Evolutionary conservation across 2,888 invertebrate genomes (phyloP), one percentile per base, ranked within the genome.

Genomic region (Drosophila birchii): DNA sequence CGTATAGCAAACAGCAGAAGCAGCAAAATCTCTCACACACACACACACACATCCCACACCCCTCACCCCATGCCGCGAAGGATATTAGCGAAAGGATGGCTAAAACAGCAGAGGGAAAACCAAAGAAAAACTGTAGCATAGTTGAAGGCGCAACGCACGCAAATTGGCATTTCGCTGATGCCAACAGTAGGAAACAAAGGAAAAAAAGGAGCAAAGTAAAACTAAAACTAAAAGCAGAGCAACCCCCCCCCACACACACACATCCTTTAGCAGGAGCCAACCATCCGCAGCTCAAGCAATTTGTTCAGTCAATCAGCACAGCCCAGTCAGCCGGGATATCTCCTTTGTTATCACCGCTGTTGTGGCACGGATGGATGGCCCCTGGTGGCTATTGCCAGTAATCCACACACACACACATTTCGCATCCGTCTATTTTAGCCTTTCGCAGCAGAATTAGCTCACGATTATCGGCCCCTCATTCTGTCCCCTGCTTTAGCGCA

Each of bases 351-450:
- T 26, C 49, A 51, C 38, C 41, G 66, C 56, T 49, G 47, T 49
- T 64, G 55, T 41, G 41, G 20, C 41, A 49, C 53, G 64, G 64
- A 41, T 54, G 54, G 36, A 16, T 67, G 64, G 49, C 49, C 38
- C 34, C 60, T 29, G 34, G 51, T 51, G 51, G 63, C 39, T 41
- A 62, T 45, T 20, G 45, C 49, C 61, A 23, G 69, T 73, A 64
- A 83, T 53, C 34, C 34, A 18, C 32, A 32, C 29, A 29, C 26
- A 45, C 29, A 49, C 34, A 34, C 20, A 20, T 6, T 36, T 23
- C 20, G 34, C 36, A 73, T 86, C 83, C 87, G 81, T 81, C 85
- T 83, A 66, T 36, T 78, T 75, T 85, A 80, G 87, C 83, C 85
- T 87, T 78, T 78, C 77, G 80, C 80, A 81, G 74, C 78, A 44